Base-by-base conservation (phyloP, 35 echinoderm and acorn worm genomes). In the Eucidaris tribuloides region DNA sequence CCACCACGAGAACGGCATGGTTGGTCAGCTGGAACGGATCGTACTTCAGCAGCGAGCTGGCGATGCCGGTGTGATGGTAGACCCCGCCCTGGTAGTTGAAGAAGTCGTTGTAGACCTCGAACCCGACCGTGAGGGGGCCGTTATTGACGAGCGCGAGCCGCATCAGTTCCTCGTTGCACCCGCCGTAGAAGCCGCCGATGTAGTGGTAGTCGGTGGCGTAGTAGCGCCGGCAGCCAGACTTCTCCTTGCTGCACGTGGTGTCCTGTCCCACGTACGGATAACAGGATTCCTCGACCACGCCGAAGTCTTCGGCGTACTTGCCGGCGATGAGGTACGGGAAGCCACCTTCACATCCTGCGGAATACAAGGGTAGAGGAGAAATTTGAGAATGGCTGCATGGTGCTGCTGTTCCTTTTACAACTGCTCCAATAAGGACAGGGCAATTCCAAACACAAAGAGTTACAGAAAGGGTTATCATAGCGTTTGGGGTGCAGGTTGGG, bases 301-400 rank as follows among this genome's bases (percentile, higher is more conserved):
- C 94, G 83, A 97, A 97, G 43, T 97, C 94, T 42, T 97, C 89
- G 11, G 94, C 89, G 79, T 97, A 97, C 23, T 97, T 97, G 4
- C 94, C 94, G 22, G 94, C 94, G n/a, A 97, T 83, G 31, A 97
- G 77, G 58, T 97, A 97, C 3, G 94, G 89, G 62, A 97, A 97
- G 4, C 94, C 94, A 44, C 94, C 94, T 18, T 89, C 82, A 86
- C 94, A 97, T 17, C 94, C 94, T 97, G 50, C 31, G 65, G 35
- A 82, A 18, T 25, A 45, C n/a, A n/a, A n/a, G n/a, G n/a, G n/a
- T n/a, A n/a, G n/a, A n/a, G n/a, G n/a, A n/a, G n/a, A n/a, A n/a
- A n/a, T n/a, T n/a, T n/a, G n/a, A n/a, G n/a, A n/a, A n/a, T n/a
- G n/a, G n/a, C n/a, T n/a, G n/a, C n/a, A n/a, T n/a, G n/a, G n/a